Percentiles rank a stretch among this genome's conserved stretches.
phyloP scores from a whole-genome alignment of 1,140 invertebrate genomes.

The Lordiphosa mommai region DNA sequence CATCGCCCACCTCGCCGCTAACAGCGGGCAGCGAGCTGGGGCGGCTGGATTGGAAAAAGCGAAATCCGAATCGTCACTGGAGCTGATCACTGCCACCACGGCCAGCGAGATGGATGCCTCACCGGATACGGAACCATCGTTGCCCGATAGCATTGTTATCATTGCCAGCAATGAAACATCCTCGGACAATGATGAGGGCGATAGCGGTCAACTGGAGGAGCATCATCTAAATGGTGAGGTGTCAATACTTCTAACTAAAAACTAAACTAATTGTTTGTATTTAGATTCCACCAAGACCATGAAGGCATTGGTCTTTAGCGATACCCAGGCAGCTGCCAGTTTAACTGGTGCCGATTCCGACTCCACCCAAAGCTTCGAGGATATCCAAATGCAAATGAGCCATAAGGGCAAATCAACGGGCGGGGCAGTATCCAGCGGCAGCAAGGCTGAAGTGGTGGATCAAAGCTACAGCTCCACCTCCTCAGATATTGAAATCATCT shows the following conservation, averaged over 20 bases:
- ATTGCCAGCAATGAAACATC: constrained; percentile 80
- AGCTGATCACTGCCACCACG: constrained; percentile 83
- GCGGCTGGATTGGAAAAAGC: constrained; percentile 11
- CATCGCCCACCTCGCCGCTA: constrained; percentile 70
- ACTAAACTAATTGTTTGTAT: no score
- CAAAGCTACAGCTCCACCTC: constrained; percentile 87
- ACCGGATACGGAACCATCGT: constrained; percentile 57
- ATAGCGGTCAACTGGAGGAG: constrained; percentile 75
- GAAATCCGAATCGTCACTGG: constrained; percentile 86
- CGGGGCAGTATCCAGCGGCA: constrained; percentile 86
- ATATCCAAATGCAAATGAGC: constrained; percentile 79
- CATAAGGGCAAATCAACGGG: constrained; percentile 37
- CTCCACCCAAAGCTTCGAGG: constrained; percentile 77
- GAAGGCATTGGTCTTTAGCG: constrained; percentile 58
- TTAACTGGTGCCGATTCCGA: constrained; percentile 65
- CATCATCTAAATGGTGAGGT: constrained; percentile 59
- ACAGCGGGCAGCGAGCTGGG: constrained; percentile 4
- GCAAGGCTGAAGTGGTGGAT: constrained; percentile 88
- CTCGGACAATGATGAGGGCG: constrained; percentile 47
- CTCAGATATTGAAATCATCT: constrained; percentile 98
- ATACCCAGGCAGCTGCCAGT: constrained; percentile 49
- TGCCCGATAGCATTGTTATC: constrained; percentile 77
- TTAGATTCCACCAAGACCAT: constrained; percentile 80
- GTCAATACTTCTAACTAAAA: no score
- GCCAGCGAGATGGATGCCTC: constrained; percentile 58